Conservation (phyloP, 2,797 vertebrate species). For the Schizothorax lantsangensis region DNA sequence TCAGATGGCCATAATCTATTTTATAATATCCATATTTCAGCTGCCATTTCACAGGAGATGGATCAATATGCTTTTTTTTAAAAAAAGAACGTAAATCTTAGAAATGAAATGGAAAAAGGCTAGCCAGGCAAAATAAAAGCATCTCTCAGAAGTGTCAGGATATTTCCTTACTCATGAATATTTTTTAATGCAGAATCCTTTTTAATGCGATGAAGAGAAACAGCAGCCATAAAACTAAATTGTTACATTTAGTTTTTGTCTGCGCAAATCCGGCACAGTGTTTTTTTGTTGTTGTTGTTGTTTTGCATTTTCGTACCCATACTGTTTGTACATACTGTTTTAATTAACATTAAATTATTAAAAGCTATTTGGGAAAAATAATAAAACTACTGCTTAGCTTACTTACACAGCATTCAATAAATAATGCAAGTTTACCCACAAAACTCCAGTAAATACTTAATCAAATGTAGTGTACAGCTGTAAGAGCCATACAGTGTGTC, state of each 20-base stretch:
- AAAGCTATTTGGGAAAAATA: background rate
- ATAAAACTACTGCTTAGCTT: background rate
- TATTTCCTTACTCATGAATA: background rate
- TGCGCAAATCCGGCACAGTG: background rate
- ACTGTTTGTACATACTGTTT: too few relatives aligned
- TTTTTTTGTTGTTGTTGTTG: too few relatives aligned
- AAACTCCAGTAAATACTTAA: background rate
- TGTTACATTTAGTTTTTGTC: background rate
- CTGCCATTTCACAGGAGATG: conserved; percentile 25
- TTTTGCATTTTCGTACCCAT: too few relatives aligned
- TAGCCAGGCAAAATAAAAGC: conserved; percentile 28
- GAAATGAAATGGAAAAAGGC: conserved; percentile 51
- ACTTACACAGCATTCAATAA: background rate
- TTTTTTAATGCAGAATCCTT: background rate
- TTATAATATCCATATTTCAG: conserved; percentile 53
- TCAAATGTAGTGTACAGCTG: background rate
- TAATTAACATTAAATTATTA: background rate
- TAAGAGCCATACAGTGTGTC: conserved; percentile 8
- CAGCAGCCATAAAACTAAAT: conserved; percentile 19
- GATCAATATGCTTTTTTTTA: conserved; percentile 54
- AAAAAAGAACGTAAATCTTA: conserved; percentile 44
- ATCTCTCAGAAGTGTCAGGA: background rate
- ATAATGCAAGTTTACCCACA: conserved; percentile 4
- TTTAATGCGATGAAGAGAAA: background rate
- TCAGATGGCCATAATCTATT: conserved; percentile 41